Conservation (phyloP, 92 coral and sea anemone species). For the Pocillopora grandis region DNA sequence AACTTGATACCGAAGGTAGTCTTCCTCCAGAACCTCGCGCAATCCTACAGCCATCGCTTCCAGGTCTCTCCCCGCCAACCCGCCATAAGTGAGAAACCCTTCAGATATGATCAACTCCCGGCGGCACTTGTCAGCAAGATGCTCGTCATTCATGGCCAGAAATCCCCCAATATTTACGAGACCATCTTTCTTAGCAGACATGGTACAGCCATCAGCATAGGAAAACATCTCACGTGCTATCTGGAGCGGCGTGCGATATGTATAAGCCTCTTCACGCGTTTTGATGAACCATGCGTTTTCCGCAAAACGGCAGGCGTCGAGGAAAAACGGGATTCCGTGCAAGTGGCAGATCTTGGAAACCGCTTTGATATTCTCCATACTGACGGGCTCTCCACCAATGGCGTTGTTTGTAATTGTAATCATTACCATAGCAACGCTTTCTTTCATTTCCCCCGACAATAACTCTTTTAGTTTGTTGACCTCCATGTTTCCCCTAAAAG, state of each 20-base stretch:
- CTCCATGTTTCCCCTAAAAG: slow-evolving; percentile 50
- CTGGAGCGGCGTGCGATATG: slow-evolving; percentile 33
- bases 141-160: slow-evolving; percentile 46
- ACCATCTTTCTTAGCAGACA: slow-evolving; percentile 63
- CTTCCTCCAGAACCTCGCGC: slow-evolving; percentile 52
- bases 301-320: slow-evolving; percentile 63
- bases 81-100: slow-evolving; percentile 60
- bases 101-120: slow-evolving; percentile 45
- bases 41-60: slow-evolving; percentile 63
- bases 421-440: slow-evolving; percentile 36
- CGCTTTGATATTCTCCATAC: slow-evolving; percentile 53
- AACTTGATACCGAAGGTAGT: slow-evolving; percentile 46
- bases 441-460: slow-evolving; percentile 1
- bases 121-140: slow-evolving; percentile 48
- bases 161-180: slow-evolving; percentile 61
- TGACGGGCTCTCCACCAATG: slow-evolving; percentile 53
- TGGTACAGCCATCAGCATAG: slow-evolving; percentile 54
- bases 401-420: slow-evolving; percentile 54
- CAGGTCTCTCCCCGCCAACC: slow-evolving; percentile 61
- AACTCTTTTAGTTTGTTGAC: slow-evolving; percentile 22
- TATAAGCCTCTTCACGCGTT: slow-evolving; percentile 45
- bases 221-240: slow-evolving; percentile 58
- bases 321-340: slow-evolving; percentile 46
- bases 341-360: slow-evolving; percentile 49
- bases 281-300: slow-evolving; percentile 63